Conservation (phyloP, 2,888 invertebrate species). For the Rapana venosa region DNA sequence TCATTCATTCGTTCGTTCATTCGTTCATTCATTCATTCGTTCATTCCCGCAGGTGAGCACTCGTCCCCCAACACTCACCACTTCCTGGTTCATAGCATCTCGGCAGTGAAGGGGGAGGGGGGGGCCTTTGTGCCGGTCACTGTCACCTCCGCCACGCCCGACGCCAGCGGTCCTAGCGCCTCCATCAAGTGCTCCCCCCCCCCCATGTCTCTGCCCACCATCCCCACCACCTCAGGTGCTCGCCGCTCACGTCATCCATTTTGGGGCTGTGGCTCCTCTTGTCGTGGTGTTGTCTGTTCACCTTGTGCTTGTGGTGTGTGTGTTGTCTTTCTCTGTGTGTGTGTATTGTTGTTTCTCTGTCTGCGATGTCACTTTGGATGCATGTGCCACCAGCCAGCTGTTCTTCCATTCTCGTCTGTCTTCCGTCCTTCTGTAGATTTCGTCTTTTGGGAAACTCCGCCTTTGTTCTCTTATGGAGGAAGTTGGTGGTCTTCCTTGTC, state of each 20-base stretch:
- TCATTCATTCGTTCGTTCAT: not conserved
- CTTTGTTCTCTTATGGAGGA: too few species aligned
- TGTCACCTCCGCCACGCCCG: not conserved
- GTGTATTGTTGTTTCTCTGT: too few species aligned
- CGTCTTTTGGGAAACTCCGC: too few species aligned
- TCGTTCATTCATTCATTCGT: not conserved
- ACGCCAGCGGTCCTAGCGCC: not conserved
- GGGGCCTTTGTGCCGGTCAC: slow-evolving; percentile 36
- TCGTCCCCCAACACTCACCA: slow-evolving; percentile 22
- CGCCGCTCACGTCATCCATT: not conserved
- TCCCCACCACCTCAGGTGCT: slow-evolving; percentile 37
- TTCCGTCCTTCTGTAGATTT: too few species aligned
- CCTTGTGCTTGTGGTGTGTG: too few species aligned
- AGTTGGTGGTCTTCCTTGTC: too few species aligned
- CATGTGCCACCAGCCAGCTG: too few species aligned
- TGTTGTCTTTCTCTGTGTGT: too few species aligned
- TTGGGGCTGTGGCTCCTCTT: not conserved
- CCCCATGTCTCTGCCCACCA: slow-evolving; percentile 20
- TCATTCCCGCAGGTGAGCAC: slow-evolving; percentile 21
- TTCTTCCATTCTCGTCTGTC: too few species aligned
- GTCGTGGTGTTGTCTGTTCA: too few species aligned
- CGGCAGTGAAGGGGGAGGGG: not conserved
- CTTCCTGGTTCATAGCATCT: slow-evolving; percentile 1
- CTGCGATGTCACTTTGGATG: too few species aligned
- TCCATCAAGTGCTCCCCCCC: slow-evolving; percentile 34